Evolutionary conservation across 2,113 vertebrate genomes (phyloP).

Genomic region (Limanda limanda): DNA sequence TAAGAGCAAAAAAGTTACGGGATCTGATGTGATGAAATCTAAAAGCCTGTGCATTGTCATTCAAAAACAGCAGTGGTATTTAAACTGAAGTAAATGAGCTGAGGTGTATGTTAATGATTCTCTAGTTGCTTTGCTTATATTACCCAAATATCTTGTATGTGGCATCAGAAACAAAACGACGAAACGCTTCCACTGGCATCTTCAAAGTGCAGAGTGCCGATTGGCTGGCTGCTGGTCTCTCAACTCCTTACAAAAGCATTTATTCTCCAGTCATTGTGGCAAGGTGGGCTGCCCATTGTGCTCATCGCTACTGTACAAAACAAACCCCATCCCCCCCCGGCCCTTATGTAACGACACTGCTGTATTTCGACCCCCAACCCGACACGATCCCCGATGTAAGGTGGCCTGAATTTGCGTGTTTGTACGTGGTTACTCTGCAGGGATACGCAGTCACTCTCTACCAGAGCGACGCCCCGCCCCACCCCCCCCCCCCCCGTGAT

Average conservation of each 20-base stretch:
- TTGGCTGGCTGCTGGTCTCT: slow-evolving; percentile 85
- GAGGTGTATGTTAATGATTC: slow-evolving; percentile 92
- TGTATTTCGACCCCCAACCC: slow-evolving; percentile 49
- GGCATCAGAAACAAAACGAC: slow-evolving; percentile 76
- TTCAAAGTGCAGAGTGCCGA: slow-evolving; percentile 85
- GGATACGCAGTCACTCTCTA: slow-evolving; percentile 50
- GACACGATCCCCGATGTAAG: slow-evolving; percentile 34
- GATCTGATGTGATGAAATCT: slow-evolving; percentile 69
- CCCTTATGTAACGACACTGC: slow-evolving; percentile 58
- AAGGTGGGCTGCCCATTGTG: slow-evolving; percentile 82
- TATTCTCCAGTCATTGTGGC: slow-evolving; percentile 86
- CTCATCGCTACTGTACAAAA: slow-evolving; percentile 62
- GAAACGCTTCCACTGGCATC: slow-evolving; percentile 82
- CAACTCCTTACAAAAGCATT: slow-evolving; percentile 85
- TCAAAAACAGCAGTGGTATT: slow-evolving; percentile 80
- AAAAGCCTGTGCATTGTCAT: slow-evolving; percentile 90
- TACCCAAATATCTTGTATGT: slow-evolving; percentile 82
- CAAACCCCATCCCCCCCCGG: slow-evolving; percentile 5
- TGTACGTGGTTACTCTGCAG: slow-evolving; percentile 64
- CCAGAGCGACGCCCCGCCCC: slow-evolving; percentile 18
- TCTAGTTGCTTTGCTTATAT: slow-evolving; percentile 96
- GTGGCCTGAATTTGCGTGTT: slow-evolving; percentile 70
- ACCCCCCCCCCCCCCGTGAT: slow-evolving; percentile 33
- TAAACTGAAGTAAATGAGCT: slow-evolving; percentile 86
- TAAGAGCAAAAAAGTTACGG: slow-evolving; percentile 60